Base-by-base conservation (phyloP, 2,113 vertebrate species). In the Sprattus sprattus region DNA sequence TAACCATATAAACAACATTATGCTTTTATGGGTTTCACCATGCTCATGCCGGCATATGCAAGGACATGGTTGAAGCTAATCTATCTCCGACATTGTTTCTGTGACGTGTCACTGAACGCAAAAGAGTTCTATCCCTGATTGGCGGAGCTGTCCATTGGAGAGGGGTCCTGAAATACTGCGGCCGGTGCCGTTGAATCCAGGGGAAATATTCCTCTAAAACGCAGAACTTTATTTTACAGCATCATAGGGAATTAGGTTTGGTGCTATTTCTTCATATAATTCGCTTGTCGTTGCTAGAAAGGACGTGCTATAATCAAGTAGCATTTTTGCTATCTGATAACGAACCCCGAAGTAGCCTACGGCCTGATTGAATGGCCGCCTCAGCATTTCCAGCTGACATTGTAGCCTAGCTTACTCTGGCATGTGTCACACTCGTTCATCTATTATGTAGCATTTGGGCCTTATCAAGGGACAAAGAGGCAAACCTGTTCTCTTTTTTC, bases 111-210 rank as follows among this genome's bases (percentile, higher is more conserved):
- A 54, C 45, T 85, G 93, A 91, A 92, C 91, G 93, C 88, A 88
- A 6, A 84, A 22, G 3, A 5, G 39, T 0, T 45, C 0, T 28
- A 81, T 60, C 0, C 28, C 87, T 90, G 93, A 95, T 95, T 95
- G 94, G 94, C 52, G 93, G 94, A 94, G 93, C 95, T 95, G 93
- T 95, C 93, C 94, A 91, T 47, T 28, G 81, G 83, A 78, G n/a
- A 85, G 20, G 22, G 91, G 94, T 93, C 89, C 95, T 95, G 95
- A 94, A 95, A 92, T 92, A 83, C 89, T 88, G 91, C 89, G 91
- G 90, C 91, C 90, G 91, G 92, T 90, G 82, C 71, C 3, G 71
- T 78, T 78, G 28, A 78, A 39, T 78, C 71, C 32, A 78, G 3
- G 32, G 71, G 71, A 32, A 78, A 39, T 39, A 39, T 39, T 39